phyloP scores from a whole-genome alignment of 2,888 invertebrate species.

The Himalopsyche japonica region DNA sequence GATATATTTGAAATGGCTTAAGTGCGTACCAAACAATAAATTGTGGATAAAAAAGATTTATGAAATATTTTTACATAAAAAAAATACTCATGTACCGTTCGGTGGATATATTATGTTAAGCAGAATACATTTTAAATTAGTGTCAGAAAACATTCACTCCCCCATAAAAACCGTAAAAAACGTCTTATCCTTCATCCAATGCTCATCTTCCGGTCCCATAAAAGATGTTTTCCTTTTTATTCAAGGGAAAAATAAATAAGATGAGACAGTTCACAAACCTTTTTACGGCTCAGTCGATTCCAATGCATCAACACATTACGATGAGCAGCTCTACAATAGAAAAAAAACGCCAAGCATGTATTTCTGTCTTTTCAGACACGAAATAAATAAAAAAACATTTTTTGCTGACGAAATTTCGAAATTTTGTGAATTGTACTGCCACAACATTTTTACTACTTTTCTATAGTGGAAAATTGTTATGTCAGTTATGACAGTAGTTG shows the following conservation, averaged over 20 bases:
- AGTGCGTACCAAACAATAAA: too few species aligned
- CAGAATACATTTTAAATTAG: neutral
- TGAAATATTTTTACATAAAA: too few species aligned
- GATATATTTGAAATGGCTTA: too few species aligned
- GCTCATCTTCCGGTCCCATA: neutral
- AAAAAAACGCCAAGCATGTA: neutral
- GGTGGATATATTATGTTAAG: neutral
- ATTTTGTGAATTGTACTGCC: neutral
- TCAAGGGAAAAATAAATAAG: neutral
- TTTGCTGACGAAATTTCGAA: neutral
- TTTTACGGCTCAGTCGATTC: neutral
- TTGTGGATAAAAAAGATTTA: too few species aligned
- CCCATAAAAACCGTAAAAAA: neutral
- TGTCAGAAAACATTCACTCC: constrained; percentile 1
- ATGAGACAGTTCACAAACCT: constrained; percentile 1
- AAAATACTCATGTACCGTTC: too few species aligned
- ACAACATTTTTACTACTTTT: neutral
- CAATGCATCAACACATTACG: constrained; percentile 1
- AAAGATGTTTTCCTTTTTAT: neutral
- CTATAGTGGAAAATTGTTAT: neutral
- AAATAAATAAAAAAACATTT: neutral
- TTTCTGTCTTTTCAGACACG: neutral
- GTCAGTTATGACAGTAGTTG: neutral
- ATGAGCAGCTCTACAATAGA: neutral
- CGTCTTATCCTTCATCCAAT: neutral